These are phyloP conservation scores for Ichneumon xanthorius DNA, from an alignment of 2,888 invertebrate species.

Conservation along the genomic window DNA sequence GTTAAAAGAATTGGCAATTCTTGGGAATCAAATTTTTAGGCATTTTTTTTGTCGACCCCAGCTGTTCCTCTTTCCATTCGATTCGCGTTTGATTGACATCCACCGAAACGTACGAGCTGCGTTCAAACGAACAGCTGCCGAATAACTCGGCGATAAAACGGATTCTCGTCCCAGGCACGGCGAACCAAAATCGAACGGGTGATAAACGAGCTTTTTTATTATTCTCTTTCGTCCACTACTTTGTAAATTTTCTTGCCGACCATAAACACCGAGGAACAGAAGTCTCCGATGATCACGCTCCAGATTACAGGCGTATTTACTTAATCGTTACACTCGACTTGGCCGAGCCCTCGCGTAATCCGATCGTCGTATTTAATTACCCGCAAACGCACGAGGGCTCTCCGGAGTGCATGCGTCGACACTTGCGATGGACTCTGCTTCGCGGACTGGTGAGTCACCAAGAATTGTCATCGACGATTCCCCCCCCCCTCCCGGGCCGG, in stretches of 20 bases:
- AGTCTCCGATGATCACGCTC: constrained; percentile 31
- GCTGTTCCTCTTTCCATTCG: neutral
- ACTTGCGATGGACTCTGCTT: constrained; percentile 41
- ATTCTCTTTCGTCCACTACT: neutral
- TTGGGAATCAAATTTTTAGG: too few species aligned
- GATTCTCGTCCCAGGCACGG: neutral
- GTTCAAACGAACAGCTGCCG: neutral
- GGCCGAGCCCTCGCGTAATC: constrained; percentile 45
- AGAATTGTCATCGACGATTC: constrained; percentile 14
- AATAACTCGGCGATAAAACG: neutral
- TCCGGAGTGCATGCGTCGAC: constrained; percentile 40
- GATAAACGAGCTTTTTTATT: constrained; percentile 2
- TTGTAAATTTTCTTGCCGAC: neutral
- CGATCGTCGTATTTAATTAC: constrained; percentile 63
- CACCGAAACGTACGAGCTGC: neutral
- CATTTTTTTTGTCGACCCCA: too few species aligned
- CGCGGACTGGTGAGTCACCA: constrained; percentile 52
- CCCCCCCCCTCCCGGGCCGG: neutral
- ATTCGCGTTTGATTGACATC: neutral
- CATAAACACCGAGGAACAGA: neutral
- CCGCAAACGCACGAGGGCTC: constrained; percentile 51
- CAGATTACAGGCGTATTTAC: constrained; percentile 47
- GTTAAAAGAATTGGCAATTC: too few species aligned
- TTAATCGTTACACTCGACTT: constrained; percentile 59
- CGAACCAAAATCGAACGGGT: too few species aligned